Evolutionary conservation across 1,140 invertebrate species (phyloP).

Genomic region (Lasaia peninsularis): DNA sequence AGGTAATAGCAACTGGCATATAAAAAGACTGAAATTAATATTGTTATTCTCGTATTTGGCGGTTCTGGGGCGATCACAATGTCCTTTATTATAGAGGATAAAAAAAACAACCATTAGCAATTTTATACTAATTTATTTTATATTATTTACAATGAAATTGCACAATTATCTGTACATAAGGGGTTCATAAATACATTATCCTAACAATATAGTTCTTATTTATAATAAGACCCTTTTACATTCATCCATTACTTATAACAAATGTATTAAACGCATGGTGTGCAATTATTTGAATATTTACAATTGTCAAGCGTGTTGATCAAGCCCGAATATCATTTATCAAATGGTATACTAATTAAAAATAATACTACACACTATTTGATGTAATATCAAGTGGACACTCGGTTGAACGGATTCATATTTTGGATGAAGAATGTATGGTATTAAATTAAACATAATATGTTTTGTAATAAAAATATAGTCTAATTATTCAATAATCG

Average conservation of each 20-base stretch:
- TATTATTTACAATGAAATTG: constrained; percentile 68
- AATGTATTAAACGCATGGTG: constrained; percentile 27
- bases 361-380: constrained; percentile 4
- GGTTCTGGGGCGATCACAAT: too few species aligned
- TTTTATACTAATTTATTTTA: constrained; percentile 66
- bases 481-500: too few species aligned
- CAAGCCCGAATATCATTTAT: constrained; percentile 49
- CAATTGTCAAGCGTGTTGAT: constrained; percentile 64
- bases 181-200: constrained; percentile 37
- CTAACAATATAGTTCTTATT: constrained; percentile 59
- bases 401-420: neutral
- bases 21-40: too few species aligned
- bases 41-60: too few species aligned
- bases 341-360: neutral
- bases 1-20: too few species aligned
- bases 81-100: too few species aligned
- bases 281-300: constrained; percentile 66
- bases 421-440: neutral
- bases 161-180: constrained; percentile 58
- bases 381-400: neutral
- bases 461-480: neutral
- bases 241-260: constrained; percentile 30
- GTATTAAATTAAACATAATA: neutral
- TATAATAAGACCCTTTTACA: constrained; percentile 63
- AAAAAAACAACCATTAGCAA: constrained; percentile 14